Conservation (phyloP, 92 coral and sea anemone genomes). For the Zoanthus sansibaricus region DNA sequence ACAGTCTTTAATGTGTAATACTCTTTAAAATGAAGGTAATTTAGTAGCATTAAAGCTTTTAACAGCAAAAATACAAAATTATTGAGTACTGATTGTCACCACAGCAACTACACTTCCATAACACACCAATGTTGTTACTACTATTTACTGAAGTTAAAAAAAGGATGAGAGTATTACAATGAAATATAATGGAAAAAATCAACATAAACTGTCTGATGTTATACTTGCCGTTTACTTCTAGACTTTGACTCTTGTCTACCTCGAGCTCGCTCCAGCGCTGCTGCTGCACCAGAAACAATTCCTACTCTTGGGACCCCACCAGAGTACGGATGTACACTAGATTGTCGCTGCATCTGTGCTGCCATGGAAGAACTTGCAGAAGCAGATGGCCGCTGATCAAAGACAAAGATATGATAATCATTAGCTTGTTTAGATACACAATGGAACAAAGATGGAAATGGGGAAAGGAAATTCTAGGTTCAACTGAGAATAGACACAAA, state of each 20-base stretch:
- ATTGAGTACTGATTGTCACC: too few relatives aligned
- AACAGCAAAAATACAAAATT: too few relatives aligned
- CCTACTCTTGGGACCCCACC: constrained; percentile 85
- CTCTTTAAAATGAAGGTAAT: neutral
- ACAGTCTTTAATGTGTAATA: too few relatives aligned
- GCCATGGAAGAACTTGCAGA: constrained; percentile 73
- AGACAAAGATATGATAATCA: neutral
- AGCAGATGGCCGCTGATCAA: constrained; percentile 72
- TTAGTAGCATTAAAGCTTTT: neutral
- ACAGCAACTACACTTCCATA: too few relatives aligned
- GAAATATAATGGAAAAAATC: too few relatives aligned
- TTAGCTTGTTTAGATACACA: too few relatives aligned
- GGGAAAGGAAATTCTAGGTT: too few relatives aligned
- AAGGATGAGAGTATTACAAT: too few relatives aligned
- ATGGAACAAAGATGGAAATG: too few relatives aligned
- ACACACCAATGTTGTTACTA: too few relatives aligned
- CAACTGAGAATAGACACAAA: too few relatives aligned
- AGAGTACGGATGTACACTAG: constrained; percentile 82
- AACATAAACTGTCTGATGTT: neutral
- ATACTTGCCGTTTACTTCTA: constrained; percentile 63
- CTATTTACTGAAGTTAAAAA: too few relatives aligned
- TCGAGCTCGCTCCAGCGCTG: constrained; percentile 90
- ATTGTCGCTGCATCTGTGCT: constrained; percentile 75
- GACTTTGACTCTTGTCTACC: constrained; percentile 93
- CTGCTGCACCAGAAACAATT: constrained; percentile 90